A percentile compares a stretch with the other conserved stretches of the same genome.
phyloP scores from a whole-genome alignment of 1,140 invertebrate species.

The Aphidius gifuensis region DNA sequence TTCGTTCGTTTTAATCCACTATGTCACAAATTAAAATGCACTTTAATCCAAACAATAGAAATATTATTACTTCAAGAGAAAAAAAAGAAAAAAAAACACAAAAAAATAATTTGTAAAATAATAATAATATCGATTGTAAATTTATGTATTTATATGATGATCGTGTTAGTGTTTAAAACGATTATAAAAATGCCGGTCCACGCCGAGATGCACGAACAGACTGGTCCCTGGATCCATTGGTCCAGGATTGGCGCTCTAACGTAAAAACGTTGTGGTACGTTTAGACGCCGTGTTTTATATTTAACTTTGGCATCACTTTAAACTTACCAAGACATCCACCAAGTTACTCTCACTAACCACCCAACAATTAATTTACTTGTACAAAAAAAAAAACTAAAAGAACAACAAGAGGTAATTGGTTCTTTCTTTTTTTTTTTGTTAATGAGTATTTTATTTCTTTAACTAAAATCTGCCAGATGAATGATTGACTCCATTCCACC shows the following conservation, averaged over 20 bases:
- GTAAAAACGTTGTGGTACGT: conserved; percentile 19
- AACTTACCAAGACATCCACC: conserved; percentile 28
- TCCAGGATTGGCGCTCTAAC: conserved; percentile 43
- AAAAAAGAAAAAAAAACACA: not conserved
- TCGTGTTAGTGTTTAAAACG: conserved; percentile 15
- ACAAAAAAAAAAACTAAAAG: not conserved
- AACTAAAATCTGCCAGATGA: conserved; percentile 32
- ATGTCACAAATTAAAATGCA: not conserved
- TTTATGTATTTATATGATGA: conserved; percentile 11
- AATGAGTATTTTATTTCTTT: not conserved
- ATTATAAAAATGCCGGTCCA: conserved; percentile 32
- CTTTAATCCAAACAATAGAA: not conserved
- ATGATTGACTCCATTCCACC: conserved; percentile 42
- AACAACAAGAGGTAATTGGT: not conserved
- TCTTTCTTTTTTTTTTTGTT: not conserved
- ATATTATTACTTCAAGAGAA: not conserved
- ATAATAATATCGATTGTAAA: conserved; percentile 17
- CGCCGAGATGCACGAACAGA: conserved; percentile 48
- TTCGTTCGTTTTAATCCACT: no score
- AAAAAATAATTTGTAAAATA: not conserved
- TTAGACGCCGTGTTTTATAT: conserved; percentile 48
- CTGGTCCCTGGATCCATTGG: conserved; percentile 47
- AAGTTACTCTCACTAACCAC: not conserved
- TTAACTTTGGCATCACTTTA: conserved; percentile 56
- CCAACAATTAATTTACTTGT: not conserved